Base-by-base conservation (phyloP, 2,888 invertebrate genomes). In the Synergus gifuensis region DNA sequence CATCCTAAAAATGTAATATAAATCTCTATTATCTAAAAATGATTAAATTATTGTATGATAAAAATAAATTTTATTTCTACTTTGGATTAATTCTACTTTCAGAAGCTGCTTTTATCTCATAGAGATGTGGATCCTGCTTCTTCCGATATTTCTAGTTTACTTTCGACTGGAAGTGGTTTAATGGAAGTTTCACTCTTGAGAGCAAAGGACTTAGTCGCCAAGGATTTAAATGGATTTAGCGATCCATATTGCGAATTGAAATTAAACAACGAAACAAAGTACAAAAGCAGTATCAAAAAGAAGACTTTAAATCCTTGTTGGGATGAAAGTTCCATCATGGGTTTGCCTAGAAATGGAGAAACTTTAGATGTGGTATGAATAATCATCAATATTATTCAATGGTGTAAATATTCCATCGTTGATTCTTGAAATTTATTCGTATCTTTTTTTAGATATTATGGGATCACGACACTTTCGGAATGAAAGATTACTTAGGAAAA, bases 151-250 rank as follows among this genome's bases (percentile, higher is more conserved):
- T 92, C 91, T 63, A 91, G 90, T 82, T 84, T 92, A 7, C 83
- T 92, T 40, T 91, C 92, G 9, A 91, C 90, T n/a, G 92, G 92
- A 58, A 89, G 91, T 54, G 92, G 92, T 16, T 87, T 94, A 60
- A 92, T 94, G 87, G 93, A 94, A 83, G 90, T 94, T 66, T 92
- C 93, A 2, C 88, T 94, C 16, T 84, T 89, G 64, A 92, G 93
- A 79, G 94, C 93, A 1, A 92, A 90, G 73, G 93, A 94, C 83
- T 91, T 94, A 69, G 91, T 93, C 5, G 93, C 93, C 1, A 94
- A 93, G 87, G 94, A 94, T 87, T 88, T 93, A 79, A 94, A 94
- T 86, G 94, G 94, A n/a, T 93, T 92, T 87, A 94, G 94, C 87
- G 94, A 94, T 86, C 94, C 94, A 9, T 94, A 93, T 85, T 94